Base-by-base conservation (phyloP, 2,797 vertebrate species). In the Pterois miles region DNA sequence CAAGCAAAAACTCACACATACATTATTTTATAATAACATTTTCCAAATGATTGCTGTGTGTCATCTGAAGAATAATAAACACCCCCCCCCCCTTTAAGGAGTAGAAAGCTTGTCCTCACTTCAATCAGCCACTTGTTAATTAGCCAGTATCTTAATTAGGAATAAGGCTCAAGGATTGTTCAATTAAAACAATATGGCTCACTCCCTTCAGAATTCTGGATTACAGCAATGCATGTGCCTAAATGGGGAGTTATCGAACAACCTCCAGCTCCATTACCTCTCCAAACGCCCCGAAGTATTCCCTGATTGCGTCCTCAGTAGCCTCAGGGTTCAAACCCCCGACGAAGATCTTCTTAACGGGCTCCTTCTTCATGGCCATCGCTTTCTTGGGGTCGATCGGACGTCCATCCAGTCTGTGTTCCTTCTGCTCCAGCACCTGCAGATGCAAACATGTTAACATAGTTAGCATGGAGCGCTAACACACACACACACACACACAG, bases 361-460 rank as follows among this genome's bases (percentile, higher is more conserved):
- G 96, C 76, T 99, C 98, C 71, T 99, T 99, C 92, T 99, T 99
- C 96, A 99, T 99, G 40, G 98, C 98, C 97, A 99, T 98, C 5
- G 98, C 98, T 82, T 96, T 98, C 93, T 99, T 99, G 40, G 98
- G 98, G 88, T 99, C 98, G 71, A 99, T 99, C 74, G 98, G 96
- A 86, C 98, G 94, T 10, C 98, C 98, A 74, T 99, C 98, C 91
- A 99, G 93, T 83, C 96, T 95, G 93, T 99, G 98, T 84, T 99
- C 98, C 82, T 97, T 98, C 92, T 98, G 97, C 82, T 97, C 96
- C 84, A 99, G 92, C 78, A 99, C 98, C 98, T 99, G 84, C 14
- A 93, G 83, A 16, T 0, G 14, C 2, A n/a, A n/a, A 73, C 18
- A 34, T 0, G 29, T 7, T 1, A 22, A 7, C 16, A 43, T 18